Evolutionary conservation across 2,888 invertebrate species (phyloP), one percentile per base, ranked within the genome.

Genomic region (Baronia brevicornis): DNA sequence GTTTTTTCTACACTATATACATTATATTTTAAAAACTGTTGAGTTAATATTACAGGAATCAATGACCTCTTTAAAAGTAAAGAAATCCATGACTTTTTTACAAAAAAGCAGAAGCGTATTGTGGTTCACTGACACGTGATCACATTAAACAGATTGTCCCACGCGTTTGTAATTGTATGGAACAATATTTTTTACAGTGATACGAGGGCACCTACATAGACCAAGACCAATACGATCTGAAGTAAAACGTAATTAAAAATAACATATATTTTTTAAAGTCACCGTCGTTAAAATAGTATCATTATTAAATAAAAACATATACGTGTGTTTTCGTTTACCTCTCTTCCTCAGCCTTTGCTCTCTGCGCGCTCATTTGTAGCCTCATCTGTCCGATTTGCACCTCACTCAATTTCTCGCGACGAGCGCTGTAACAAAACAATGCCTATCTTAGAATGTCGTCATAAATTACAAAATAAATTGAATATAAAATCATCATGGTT

Each of bases 361-460:
- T 87, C 80, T 92, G 92, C 69, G 88, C 89, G 77, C 89, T 88
- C 65, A 92, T 92, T 77, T 91, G 91, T 62, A 90, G 86, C 70
- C 92, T 87, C 91, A 92, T 92, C 84, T 91, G 91, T 56, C 91
- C 90, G 73, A 92, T 90, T 75, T 91, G 91, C 65, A 91, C 91
- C 74, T 92, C 91, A 78, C 92, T 91, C 62, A 92, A 85, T 72
- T 89, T 89, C 78, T 91, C 91, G 66, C 88, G 86, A 44, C 88
- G 86, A 61, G 86, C 82, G 70, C 87, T 87, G 63, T 42, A 48
- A 23, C 13, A 9, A 30, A 17, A 24, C n/a, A 20, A 18, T 28
- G 5, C 15, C n/a, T 4, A 17, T 23, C 12, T 5, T 17, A 17
- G 17, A 17, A 17, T 17, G 6, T 17, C 6, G 4, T 17, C 4